Evolutionary conservation across 2,113 vertebrate genomes (phyloP), one percentile per base, ranked within the genome.

Genomic region (Miniopterus natalensis): DNA sequence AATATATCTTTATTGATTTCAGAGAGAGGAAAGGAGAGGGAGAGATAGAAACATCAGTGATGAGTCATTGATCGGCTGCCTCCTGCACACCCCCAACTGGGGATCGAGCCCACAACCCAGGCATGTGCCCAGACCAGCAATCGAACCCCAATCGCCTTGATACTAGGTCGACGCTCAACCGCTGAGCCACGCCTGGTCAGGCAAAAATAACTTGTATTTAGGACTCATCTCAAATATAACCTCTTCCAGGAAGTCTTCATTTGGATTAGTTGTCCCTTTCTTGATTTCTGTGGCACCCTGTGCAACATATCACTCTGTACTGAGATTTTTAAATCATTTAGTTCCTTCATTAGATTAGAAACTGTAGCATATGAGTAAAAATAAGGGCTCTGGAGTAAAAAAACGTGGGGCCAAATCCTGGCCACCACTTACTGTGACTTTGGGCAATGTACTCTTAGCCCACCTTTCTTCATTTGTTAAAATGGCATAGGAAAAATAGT

Each of bases 271-370:
- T 94, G 27, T 45, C 25, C 18, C 29, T n/a, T 15, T 61, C 40
- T 74, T 94, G 70, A 79, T 68, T 80, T 90, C 17, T 8, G 2
- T 81, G 31, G 25, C 13, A 59, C 9, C 40, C 20, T 93, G 51
- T 81, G 51, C n/a, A 40, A 63, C 14, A 42, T 83, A 53, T 18
- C 6, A 42, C 40, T 65, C 1, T 74, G 25, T 49, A 31, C 65
- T 68, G 8, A 21, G 73, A 18, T 51, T 90, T 95, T 93, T 74
- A 21, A 78, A 14, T 36, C 65, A 84, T 71, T 94, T 92, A 51
- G 81, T 75, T 81, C 47, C 25, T 77, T 68, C 53, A 70, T 70
- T 77, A 91, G 65, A 78, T 59, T 93, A 51, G 73, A 94, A 84
- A 61, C 42, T 88, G 3, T 36, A 83, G 20, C 47, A 61, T 78